Percentiles rank a stretch among this genome's conserved stretches.
These are phyloP conservation scores for Clarias batrachus DNA, from an alignment of 2,113 vertebrate genomes.

Conservation along the genomic window DNA sequence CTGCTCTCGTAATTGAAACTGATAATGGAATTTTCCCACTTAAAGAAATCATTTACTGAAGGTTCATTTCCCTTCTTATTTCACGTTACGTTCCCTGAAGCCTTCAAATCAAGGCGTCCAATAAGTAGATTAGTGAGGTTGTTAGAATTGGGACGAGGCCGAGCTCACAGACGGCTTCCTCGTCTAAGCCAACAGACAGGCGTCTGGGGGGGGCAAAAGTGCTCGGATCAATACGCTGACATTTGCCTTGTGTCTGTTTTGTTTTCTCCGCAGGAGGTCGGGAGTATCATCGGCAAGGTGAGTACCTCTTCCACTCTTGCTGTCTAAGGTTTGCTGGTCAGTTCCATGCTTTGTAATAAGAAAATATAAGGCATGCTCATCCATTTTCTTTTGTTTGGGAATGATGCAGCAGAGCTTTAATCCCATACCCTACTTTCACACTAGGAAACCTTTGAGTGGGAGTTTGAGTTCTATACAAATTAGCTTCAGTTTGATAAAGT, in stretches of 20 bases:
- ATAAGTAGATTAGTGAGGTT: not conserved
- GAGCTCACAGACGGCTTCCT: conserved; percentile 10
- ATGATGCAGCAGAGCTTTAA: not conserved
- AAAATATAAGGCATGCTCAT: not conserved
- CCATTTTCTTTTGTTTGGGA: not conserved
- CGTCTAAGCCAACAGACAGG: conserved; percentile 20
- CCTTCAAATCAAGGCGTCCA: not conserved
- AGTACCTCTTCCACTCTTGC: conserved; percentile 49
- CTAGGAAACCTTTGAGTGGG: not conserved
- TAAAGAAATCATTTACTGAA: conserved; percentile 7
- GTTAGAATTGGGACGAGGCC: not conserved
- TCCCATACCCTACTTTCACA: not conserved
- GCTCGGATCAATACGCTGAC: conserved; percentile 41
- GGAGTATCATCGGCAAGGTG: conserved; percentile 78
- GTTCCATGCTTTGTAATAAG: not conserved
- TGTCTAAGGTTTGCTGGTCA: not conserved
- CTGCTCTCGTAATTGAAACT: not conserved
- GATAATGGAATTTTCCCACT: conserved; percentile 27
- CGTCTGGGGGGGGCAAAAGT: not conserved
- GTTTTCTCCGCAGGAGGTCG: conserved; percentile 67
- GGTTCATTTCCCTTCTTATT: not conserved
- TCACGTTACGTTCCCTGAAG: not conserved
- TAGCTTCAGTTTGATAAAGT: not conserved
- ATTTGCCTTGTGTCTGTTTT: conserved; percentile 50
- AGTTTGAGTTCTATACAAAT: not conserved